Evolutionary conservation across 1,140 invertebrate species (phyloP).

Genomic region (Drusus annulatus): DNA sequence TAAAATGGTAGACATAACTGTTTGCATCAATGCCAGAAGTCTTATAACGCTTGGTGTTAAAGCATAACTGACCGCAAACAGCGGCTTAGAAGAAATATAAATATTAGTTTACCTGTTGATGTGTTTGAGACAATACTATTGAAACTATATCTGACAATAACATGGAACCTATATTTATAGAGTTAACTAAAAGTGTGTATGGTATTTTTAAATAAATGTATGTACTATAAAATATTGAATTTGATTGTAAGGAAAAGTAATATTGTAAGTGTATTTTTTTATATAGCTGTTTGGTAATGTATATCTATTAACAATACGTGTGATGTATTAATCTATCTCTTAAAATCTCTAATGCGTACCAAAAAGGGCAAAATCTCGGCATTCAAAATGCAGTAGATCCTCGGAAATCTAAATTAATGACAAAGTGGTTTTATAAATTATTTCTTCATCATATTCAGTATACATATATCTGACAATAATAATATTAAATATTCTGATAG

Average conservation of each 20-base stretch:
- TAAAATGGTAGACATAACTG: background rate
- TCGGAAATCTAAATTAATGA: background rate
- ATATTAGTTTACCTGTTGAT: background rate
- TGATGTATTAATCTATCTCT: background rate
- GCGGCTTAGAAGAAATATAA: background rate
- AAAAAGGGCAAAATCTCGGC: background rate
- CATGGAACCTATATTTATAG: conserved; percentile 10
- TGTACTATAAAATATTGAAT: conserved; percentile 19
- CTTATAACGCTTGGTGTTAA: no score
- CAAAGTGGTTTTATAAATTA: no score
- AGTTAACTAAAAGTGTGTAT: background rate
- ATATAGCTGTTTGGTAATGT: conserved; percentile 36
- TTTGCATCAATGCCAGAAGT: no score
- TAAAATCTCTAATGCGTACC: conserved; percentile 8
- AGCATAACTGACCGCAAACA: background rate
- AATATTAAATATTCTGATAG: background rate
- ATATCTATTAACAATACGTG: background rate
- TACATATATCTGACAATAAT: background rate
- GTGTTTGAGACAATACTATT: conserved; percentile 7
- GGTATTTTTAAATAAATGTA: conserved; percentile 26
- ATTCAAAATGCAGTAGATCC: background rate
- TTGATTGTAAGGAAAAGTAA: conserved; percentile 13
- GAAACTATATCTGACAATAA: conserved; percentile 31
- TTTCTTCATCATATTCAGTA: no score
- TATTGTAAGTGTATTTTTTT: conserved; percentile 50